These are phyloP conservation scores for Blastobasis lacticolella DNA, from an alignment of 2,888 invertebrate species.

Conservation along the genomic window DNA sequence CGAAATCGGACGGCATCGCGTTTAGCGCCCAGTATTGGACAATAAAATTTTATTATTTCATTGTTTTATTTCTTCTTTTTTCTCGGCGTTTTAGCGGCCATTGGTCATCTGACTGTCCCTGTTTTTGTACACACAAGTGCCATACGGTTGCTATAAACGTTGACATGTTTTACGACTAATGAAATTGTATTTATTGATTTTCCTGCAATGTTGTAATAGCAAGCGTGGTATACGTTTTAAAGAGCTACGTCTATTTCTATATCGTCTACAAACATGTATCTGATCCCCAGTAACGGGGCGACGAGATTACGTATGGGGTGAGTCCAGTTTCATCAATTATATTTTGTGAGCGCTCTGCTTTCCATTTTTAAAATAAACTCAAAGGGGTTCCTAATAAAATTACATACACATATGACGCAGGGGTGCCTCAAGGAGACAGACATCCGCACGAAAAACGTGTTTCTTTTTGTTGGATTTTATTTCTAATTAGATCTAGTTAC, in stretches of 20 bases:
- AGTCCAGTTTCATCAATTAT: slow-evolving; percentile 60
- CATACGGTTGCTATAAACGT: background rate
- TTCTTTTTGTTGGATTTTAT: slow-evolving; percentile 5
- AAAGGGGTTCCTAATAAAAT: slow-evolving; percentile 48
- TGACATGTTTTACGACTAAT: background rate
- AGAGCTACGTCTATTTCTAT: too few relatives aligned
- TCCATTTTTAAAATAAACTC: slow-evolving; percentile 68
- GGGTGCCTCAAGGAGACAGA: background rate
- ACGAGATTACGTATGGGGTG: slow-evolving; percentile 59
- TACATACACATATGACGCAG: slow-evolving; percentile 21
- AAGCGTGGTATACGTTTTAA: too few relatives aligned
- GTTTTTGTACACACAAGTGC: background rate
- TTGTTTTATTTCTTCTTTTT: slow-evolving; percentile 8
- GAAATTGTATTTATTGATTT: background rate
- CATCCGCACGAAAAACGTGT: slow-evolving; percentile 8
- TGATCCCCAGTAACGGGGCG: slow-evolving; percentile 13
- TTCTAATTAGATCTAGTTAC: slow-evolving; percentile 27
- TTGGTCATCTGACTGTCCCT: background rate
- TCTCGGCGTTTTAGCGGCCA: slow-evolving; percentile 1
- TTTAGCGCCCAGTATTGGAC: slow-evolving; percentile 8
- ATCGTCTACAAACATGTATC: background rate
- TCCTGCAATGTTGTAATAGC: too few relatives aligned
- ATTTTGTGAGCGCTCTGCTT: slow-evolving; percentile 50
- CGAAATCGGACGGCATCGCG: slow-evolving; percentile 11
- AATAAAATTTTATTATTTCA: slow-evolving; percentile 12